These are phyloP conservation scores for Carduelis carduelis DNA, from an alignment of 2,797 vertebrate genomes.

Conservation along the genomic window DNA sequence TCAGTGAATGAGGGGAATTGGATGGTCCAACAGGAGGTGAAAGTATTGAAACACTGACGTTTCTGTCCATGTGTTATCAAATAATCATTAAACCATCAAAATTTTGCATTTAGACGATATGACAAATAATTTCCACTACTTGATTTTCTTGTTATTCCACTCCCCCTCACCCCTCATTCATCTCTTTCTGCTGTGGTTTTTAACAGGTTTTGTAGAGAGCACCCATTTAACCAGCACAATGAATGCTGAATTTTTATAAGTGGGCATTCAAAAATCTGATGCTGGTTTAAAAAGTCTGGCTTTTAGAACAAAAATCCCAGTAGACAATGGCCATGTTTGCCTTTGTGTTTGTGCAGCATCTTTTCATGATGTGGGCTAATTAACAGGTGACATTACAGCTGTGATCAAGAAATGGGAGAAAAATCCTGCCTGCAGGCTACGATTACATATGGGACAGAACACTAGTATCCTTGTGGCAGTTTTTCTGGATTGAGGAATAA, in stretches of 20 bases:
- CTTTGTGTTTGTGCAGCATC: constrained; percentile 21
- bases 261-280: background rate
- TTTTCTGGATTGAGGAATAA: background rate
- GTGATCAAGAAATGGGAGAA: constrained; percentile 44
- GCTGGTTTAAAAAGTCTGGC: background rate
- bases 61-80: background rate
- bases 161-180: background rate
- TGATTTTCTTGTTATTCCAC: background rate
- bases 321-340: background rate
- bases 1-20: background rate
- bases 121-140: background rate
- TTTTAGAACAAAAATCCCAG: constrained; percentile 7
- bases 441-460: background rate
- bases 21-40: background rate
- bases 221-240: background rate
- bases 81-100: background rate
- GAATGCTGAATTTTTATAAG: background rate
- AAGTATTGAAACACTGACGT: background rate
- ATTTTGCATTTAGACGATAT: background rate
- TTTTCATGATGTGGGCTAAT: constrained; percentile 32
- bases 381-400: constrained; percentile 49
- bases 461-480: background rate
- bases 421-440: constrained; percentile 24
- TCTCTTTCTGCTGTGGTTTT: background rate
- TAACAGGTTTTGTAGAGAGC: background rate